Conservation (phyloP, 92 coral and sea anemone species). For the Pocillopora grandis region DNA sequence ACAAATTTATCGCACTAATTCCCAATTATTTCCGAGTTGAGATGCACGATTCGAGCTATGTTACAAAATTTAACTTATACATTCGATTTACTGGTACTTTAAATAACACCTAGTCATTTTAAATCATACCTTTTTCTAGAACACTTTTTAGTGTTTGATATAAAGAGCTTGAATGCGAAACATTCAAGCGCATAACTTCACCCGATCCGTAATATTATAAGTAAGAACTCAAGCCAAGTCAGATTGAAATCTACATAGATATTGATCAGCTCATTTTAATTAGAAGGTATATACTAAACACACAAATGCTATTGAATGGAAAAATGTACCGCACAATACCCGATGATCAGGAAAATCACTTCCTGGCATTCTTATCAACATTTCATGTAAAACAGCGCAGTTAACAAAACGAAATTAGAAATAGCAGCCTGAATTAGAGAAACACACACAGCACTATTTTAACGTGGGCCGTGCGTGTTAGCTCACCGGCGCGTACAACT, state of each 20-base stretch:
- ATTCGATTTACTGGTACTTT: background rate
- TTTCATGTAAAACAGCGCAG: background rate
- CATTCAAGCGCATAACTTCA: background rate
- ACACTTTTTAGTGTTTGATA: background rate
- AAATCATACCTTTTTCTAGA: background rate
- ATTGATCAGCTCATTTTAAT: background rate
- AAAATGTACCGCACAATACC: background rate
- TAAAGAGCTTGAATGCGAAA: background rate
- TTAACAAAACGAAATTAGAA: background rate
- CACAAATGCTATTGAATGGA: background rate
- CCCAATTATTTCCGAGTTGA: no score
- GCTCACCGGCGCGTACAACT: background rate
- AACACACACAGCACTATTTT: background rate
- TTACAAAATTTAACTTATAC: background rate
- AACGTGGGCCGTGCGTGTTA: background rate
- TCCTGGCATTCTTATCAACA: background rate
- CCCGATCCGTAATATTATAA: background rate
- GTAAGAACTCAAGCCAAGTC: background rate
- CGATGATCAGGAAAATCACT: background rate
- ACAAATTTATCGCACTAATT: no score
- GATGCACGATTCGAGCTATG: no score
- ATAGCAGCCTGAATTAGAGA: background rate
- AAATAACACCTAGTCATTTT: background rate
- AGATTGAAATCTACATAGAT: background rate
- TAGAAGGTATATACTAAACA: background rate